phyloP scores from a whole-genome alignment of 2,797 vertebrate genomes.

The Atherinosoma microstoma region DNA sequence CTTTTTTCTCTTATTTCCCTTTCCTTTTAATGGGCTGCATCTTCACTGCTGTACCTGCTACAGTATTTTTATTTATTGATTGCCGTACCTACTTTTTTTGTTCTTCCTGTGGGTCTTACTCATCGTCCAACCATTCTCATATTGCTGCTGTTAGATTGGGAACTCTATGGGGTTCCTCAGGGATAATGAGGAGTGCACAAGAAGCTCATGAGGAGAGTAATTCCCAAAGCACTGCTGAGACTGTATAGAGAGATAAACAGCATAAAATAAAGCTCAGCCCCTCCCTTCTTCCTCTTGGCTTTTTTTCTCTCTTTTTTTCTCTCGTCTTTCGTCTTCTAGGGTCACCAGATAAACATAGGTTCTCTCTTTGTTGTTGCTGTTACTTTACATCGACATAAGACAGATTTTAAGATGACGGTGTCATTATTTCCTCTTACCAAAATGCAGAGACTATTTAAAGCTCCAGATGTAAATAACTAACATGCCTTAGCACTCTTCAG shows the following conservation, averaged over 20 bases:
- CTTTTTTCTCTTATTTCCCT: conserved; percentile 13
- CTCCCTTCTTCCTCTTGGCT: conserved; percentile 16
- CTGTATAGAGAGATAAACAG: conserved; percentile 29
- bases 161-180: conserved; percentile 42
- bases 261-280: conserved; percentile 51
- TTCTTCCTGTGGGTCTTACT: conserved; percentile 36
- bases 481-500: conserved; percentile 10
- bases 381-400: conserved; percentile 40
- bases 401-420: conserved; percentile 55
- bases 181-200: conserved; percentile 64
- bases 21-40: conserved; percentile 22
- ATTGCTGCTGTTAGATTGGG: conserved; percentile 14
- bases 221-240: conserved; percentile 42
- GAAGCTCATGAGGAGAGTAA: conserved; percentile 44
- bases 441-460: conserved; percentile 53
- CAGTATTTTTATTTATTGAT: conserved; percentile 11
- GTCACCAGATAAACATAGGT: conserved; percentile 22
- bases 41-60: conserved; percentile 1
- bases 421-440: conserved; percentile 27
- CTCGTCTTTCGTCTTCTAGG: conserved; percentile 23
- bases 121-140: conserved; percentile 8
- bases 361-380: conserved; percentile 35
- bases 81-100: conserved; percentile 14
- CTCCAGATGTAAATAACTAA: conserved; percentile 31
- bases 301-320: conserved; percentile 11